A percentile compares a stretch with the other conserved stretches of the same genome.
These are phyloP conservation scores for Mobula hypostoma DNA, from an alignment of 2,113 vertebrate species.

Conservation along the genomic window DNA sequence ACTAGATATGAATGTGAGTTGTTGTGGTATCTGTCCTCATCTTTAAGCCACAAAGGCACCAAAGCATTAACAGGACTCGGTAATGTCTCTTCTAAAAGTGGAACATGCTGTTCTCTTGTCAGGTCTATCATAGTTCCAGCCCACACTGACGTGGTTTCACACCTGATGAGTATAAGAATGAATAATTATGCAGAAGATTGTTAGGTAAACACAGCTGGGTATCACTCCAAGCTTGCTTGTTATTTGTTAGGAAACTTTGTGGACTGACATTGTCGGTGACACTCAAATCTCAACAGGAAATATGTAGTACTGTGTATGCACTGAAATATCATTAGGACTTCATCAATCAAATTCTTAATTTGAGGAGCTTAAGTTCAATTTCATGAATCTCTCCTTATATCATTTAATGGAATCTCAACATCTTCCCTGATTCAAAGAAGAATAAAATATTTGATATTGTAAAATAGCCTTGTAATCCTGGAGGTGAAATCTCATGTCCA, in stretches of 20 bases:
- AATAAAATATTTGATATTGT: not conserved
- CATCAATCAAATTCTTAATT: not conserved
- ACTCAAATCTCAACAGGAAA: not conserved
- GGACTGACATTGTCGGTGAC: not conserved
- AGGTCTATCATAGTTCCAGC: not conserved
- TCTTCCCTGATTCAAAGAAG: not conserved
- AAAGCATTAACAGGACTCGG: not conserved
- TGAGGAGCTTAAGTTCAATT: not conserved
- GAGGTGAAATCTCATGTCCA: not conserved
- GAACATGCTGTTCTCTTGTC: not conserved
- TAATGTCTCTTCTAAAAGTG: too few relatives aligned
- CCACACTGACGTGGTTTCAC: not conserved
- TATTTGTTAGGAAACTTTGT: not conserved
- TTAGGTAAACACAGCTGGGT: not conserved
- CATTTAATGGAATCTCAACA: not conserved
- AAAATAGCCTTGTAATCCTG: not conserved
- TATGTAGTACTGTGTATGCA: not conserved
- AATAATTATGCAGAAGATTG: not conserved
- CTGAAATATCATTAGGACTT: not conserved
- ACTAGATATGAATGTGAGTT: not conserved
- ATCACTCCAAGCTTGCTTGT: not conserved
- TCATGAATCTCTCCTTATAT: not conserved
- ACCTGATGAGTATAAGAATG: too few relatives aligned
- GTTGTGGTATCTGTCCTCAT: too few relatives aligned
- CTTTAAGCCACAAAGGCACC: not conserved